Conservation (phyloP, 2,888 invertebrate genomes). For the Drosophila leonis region DNA sequence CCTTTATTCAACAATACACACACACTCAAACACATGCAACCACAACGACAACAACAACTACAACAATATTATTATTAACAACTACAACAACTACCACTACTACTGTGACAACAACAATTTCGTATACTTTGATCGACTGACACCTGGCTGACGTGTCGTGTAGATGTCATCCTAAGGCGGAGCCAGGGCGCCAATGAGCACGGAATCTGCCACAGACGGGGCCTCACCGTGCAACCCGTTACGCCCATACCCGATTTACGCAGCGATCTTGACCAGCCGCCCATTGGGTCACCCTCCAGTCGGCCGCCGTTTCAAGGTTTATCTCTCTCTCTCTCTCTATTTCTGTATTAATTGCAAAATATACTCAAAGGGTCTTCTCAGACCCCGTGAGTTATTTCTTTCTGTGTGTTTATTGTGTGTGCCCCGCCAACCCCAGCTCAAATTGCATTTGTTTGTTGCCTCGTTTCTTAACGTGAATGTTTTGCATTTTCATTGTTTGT, state of each 20-base stretch:
- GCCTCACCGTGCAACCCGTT: slow-evolving; percentile 93
- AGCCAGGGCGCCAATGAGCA: slow-evolving; percentile 89
- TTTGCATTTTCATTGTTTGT: slow-evolving; percentile 59
- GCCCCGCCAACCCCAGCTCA: slow-evolving; percentile 11
- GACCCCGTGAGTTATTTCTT: slow-evolving; percentile 15
- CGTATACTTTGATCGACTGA: slow-evolving; percentile 33
- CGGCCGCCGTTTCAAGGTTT: slow-evolving; percentile 86
- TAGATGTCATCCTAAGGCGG: slow-evolving; percentile 83
- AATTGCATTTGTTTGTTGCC: slow-evolving; percentile 56
- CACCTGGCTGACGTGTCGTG: slow-evolving; percentile 28
- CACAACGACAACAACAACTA: slow-evolving; percentile 32
- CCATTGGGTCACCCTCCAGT: slow-evolving; percentile 84
- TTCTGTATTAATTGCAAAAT: slow-evolving; percentile 36
- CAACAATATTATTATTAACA: slow-evolving; percentile 19
- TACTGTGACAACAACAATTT: slow-evolving; percentile 12
- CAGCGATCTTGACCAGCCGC: slow-evolving; percentile 85
- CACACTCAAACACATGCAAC: slow-evolving; percentile 47
- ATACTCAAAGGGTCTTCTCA: slow-evolving; percentile 35
- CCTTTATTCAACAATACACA: slow-evolving; percentile 34
- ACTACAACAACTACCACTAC: slow-evolving; percentile 34
- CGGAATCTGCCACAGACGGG: slow-evolving; percentile 93
- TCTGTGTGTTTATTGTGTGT: slow-evolving; percentile 36
- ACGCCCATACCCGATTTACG: slow-evolving; percentile 95
- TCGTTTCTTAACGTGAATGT: slow-evolving; percentile 48
- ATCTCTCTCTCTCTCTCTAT: slow-evolving; percentile 35